phyloP scores from a whole-genome alignment of 2,113 vertebrate genomes.

The Cercocebus atys region DNA sequence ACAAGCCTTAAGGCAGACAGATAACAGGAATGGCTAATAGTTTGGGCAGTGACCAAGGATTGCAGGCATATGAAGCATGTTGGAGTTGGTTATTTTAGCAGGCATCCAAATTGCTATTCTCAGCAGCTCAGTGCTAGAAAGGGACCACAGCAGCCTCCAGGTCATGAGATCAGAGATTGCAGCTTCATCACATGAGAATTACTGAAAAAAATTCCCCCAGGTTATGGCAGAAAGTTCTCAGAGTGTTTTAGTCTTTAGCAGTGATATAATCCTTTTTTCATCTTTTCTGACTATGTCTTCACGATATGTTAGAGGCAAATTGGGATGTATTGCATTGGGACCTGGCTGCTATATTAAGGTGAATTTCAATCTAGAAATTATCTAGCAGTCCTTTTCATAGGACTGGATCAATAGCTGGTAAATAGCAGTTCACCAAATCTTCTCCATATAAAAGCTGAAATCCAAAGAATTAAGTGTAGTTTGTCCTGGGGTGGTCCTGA shows the following conservation, averaged over 20 bases:
- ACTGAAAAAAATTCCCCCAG: background rate
- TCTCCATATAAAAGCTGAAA: background rate
- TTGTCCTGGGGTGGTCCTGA: background rate
- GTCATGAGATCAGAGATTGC: background rate
- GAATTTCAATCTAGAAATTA: slow-evolving; percentile 29
- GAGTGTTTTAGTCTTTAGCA: background rate
- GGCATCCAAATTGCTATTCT: background rate
- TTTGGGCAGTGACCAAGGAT: background rate
- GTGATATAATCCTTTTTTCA: background rate
- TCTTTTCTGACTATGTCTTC: background rate
- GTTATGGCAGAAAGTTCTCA: background rate
- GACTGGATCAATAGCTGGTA: background rate
- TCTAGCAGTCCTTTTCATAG: background rate
- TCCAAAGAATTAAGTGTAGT: background rate
- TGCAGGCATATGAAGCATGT: background rate
- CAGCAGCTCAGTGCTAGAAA: background rate
- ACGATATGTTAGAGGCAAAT: slow-evolving; percentile 4
- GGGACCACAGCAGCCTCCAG: background rate
- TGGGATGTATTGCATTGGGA: background rate
- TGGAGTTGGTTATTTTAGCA: background rate
- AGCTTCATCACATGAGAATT: background rate
- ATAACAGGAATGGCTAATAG: background rate
- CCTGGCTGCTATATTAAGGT: background rate
- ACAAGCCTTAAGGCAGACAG: background rate
- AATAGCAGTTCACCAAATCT: background rate